These are phyloP conservation scores for Drosophila acutilabella DNA, from an alignment of 2,888 invertebrate genomes.

Conservation along the genomic window DNA sequence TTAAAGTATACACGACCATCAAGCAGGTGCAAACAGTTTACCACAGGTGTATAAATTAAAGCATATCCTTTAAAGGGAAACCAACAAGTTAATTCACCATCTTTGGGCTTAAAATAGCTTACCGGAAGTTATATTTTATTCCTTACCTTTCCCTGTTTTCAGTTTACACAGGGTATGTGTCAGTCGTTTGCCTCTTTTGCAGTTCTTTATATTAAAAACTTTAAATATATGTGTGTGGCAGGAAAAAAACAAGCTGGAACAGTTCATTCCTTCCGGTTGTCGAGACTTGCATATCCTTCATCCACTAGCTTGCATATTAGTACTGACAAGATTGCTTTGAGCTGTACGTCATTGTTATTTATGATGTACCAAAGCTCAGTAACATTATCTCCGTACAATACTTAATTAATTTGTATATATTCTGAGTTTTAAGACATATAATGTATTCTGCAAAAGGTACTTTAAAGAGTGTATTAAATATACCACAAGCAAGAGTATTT, in stretches of 20 bases:
- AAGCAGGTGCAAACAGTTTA: background rate
- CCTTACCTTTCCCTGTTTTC: background rate
- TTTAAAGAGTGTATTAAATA: background rate
- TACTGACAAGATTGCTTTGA: background rate
- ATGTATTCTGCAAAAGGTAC: too few relatives aligned
- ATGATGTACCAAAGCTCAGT: background rate
- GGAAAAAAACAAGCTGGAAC: background rate
- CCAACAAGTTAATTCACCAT: background rate
- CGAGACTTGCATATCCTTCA: background rate
- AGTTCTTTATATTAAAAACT: background rate
- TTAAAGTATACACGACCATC: background rate
- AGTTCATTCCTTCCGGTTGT: background rate
- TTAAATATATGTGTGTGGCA: background rate
- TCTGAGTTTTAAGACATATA: too few relatives aligned
- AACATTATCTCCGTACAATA: background rate
- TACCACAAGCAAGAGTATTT: background rate
- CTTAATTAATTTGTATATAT: background rate
- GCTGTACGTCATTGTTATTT: background rate
- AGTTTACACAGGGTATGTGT: background rate
- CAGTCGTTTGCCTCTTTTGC: background rate
- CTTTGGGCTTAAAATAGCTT: background rate
- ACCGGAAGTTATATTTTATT: background rate
- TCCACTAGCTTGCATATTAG: background rate
- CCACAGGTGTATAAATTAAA: background rate
- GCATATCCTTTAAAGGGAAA: background rate